phyloP scores from a whole-genome alignment of 2,888 invertebrate species.

The Formica aserva region DNA sequence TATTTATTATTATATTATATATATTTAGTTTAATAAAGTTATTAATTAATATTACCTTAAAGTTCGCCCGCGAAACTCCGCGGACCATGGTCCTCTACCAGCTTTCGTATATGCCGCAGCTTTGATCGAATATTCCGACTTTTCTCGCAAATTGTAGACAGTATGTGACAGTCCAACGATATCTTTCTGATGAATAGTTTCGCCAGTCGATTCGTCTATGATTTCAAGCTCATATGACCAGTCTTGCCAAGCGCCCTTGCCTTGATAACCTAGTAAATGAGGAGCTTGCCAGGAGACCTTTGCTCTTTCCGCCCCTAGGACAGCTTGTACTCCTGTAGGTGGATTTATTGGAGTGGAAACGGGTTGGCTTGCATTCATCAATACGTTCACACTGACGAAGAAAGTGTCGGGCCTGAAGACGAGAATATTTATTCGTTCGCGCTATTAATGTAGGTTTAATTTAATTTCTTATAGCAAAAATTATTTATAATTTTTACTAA shows the following conservation, averaged over 20 bases:
- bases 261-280: slow-evolving; percentile 90
- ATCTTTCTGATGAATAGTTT: slow-evolving; percentile 84
- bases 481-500: not conserved
- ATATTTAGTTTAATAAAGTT: not conserved
- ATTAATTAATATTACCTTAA: slow-evolving; percentile 84
- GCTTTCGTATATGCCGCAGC: slow-evolving; percentile 92
- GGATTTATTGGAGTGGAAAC: slow-evolving; percentile 92
- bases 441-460: not conserved
- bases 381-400: slow-evolving; percentile 86
- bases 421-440: not conserved
- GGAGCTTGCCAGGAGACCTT: slow-evolving; percentile 94
- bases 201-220: slow-evolving; percentile 87
- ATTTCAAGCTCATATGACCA: slow-evolving; percentile 93
- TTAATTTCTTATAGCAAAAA: not conserved
- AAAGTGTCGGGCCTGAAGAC: slow-evolving; percentile 79
- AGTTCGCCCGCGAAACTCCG: slow-evolving; percentile 91
- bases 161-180: slow-evolving; percentile 89
- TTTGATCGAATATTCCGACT: slow-evolving; percentile 92
- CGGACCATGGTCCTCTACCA: slow-evolving; percentile 93
- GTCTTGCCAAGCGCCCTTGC: slow-evolving; percentile 89
- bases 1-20: slow-evolving; percentile 7
- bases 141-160: slow-evolving; percentile 90
- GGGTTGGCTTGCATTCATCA: slow-evolving; percentile 89
- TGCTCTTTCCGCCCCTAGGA: slow-evolving; percentile 92
- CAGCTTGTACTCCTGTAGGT: slow-evolving; percentile 92